phyloP scores from a whole-genome alignment of 2,888 invertebrate genomes.

The Leptura quadrifasciata region DNA sequence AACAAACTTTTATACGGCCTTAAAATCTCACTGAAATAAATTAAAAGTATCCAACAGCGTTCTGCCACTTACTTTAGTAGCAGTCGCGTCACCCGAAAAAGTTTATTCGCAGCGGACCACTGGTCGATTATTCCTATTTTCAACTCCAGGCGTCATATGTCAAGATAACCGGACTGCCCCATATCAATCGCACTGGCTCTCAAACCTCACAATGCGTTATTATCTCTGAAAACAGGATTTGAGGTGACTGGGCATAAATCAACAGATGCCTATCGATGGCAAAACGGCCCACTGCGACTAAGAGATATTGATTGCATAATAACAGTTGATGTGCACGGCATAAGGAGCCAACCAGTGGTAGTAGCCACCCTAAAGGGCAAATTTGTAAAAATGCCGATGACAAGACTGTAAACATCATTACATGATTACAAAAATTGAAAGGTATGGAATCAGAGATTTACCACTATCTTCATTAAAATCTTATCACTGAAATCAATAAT shows the following conservation, averaged over 20 bases:
- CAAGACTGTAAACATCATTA: too few relatives aligned
- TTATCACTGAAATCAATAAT: too few relatives aligned
- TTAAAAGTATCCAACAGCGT: neutral
- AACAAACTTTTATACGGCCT: neutral
- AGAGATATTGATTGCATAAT: slow-evolving; percentile 48
- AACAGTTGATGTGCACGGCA: slow-evolving; percentile 37
- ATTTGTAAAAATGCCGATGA: neutral
- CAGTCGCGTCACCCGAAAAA: neutral
- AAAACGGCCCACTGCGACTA: slow-evolving; percentile 45
- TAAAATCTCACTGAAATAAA: neutral
- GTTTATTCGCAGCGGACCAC: neutral
- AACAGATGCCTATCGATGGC: slow-evolving; percentile 49
- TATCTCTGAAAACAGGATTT: slow-evolving; percentile 50
- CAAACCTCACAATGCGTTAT: slow-evolving; percentile 44
- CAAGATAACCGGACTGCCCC: slow-evolving; percentile 33
- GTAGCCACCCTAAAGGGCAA: neutral
- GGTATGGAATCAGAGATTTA: too few relatives aligned
- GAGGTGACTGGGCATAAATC: slow-evolving; percentile 50
- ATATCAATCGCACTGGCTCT: slow-evolving; percentile 33
- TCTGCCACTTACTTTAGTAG: neutral
- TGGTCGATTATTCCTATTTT: slow-evolving; percentile 1
- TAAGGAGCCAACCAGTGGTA: neutral
- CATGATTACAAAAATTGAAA: too few relatives aligned
- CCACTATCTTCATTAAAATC: too few relatives aligned
- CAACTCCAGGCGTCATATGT: slow-evolving; percentile 33